Evolutionary conservation across 1,140 invertebrate species (phyloP).

Genomic region (Drosophila ananassae): DNA sequence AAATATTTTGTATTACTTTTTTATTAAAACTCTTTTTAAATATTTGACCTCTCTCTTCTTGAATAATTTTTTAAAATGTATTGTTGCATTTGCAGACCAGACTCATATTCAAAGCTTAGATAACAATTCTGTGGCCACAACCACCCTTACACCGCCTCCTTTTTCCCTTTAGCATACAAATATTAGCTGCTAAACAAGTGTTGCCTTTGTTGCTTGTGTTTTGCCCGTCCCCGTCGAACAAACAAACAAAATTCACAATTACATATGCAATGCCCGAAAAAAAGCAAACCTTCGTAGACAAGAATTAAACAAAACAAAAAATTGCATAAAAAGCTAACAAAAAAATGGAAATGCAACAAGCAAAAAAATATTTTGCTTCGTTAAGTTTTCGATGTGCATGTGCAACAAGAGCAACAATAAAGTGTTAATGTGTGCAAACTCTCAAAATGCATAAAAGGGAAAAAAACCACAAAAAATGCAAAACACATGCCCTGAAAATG

Average conservation of each 20-base stretch:
- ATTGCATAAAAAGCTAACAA: conserved; percentile 40
- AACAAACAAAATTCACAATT: conserved; percentile 54
- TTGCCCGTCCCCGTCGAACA: conserved; percentile 5
- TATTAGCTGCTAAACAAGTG: conserved; percentile 62
- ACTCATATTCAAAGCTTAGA: conserved; percentile 21
- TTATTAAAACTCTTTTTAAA: too few species aligned
- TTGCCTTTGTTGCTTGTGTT: conserved; percentile 30
- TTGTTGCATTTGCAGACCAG: conserved; percentile 2
- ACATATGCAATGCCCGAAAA: conserved; percentile 62
- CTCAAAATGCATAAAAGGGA: conserved; percentile 11
- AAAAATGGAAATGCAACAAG: conserved; percentile 60
- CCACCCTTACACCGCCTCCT: not conserved
- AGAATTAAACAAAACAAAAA: conserved; percentile 32
- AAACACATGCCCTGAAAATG: conserved; percentile 56
- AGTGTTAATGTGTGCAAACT: conserved; percentile 57
- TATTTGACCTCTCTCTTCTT: not conserved
- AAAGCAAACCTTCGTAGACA: conserved; percentile 41
- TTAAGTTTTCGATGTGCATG: conserved; percentile 71
- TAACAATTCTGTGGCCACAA: conserved; percentile 39
- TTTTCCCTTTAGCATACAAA: conserved; percentile 17
- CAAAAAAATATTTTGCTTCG: conserved; percentile 73
- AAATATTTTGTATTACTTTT: not conserved
- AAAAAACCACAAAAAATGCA: conserved; percentile 69
- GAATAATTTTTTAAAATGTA: not conserved
- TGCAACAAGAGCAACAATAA: conserved; percentile 61